Base-by-base conservation (phyloP, 1,140 invertebrate genomes). In the Calephelis nemesis region DNA sequence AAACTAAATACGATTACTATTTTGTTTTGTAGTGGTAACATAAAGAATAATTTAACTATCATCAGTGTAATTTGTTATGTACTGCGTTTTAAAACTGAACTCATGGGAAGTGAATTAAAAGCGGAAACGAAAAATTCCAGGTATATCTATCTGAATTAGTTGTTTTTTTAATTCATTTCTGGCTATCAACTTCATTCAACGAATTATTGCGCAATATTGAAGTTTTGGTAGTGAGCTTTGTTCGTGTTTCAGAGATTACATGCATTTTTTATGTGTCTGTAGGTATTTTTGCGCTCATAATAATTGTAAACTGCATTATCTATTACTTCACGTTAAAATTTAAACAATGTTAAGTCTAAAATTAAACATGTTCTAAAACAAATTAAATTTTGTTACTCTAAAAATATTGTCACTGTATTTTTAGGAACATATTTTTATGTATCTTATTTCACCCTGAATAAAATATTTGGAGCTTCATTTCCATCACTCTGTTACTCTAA, bases 91-190 rank as follows among this genome's bases (percentile, higher is more conserved):
- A 60, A 58, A 68, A 62, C 48, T 63, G 74, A 62, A 73, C 84
- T 85, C 82, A 90, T 90, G 87, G 87, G 81, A 81, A 88, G 84
- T 85, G 82, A 88, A 85, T 71, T 87, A 72, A 83, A 83, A 67
- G 65, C 82, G 62, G 74, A 78, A 63, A 74, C 78, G n/a, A 72
- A 79, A 67, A 75, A 76, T 78, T 77, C 85, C 85, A 87, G 87
- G 87, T 90, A 82, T 48, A 64, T 62, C 45, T 58, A 64, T 69
- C 47, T 40, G 50, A 47, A 42, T 10, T 5, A 65, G 49, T 45
- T 45, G 30, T 49, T 47, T 15, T 13, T 15, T 39, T 40, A 58
- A 39, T 58, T 58, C 4, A 39, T 58, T 58, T 39, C 15, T 47
- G 13, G 30, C 48, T 39, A 13, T 39, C 3, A 30, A 42, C 13